Conservation (phyloP, 2,113 vertebrate species). For the Dicerorhinus sumatrensis region DNA sequence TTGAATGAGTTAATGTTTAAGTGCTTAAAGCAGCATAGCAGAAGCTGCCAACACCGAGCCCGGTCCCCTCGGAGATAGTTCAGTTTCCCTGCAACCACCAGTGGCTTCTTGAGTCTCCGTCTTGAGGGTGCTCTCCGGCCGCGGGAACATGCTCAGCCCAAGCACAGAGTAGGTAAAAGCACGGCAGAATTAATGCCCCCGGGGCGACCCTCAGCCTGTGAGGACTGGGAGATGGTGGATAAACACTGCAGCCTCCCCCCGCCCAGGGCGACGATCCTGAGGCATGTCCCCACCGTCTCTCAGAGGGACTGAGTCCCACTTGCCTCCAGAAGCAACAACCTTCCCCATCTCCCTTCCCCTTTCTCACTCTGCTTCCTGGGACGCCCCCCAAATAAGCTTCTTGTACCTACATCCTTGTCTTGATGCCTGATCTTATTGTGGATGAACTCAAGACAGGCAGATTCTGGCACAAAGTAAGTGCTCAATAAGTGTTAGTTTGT, state of each 20-base stretch:
- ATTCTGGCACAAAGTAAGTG: neutral
- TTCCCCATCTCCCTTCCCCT: neutral
- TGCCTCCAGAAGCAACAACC: neutral
- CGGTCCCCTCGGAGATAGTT: neutral
- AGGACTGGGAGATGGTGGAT: neutral
- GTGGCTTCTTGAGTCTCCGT: neutral
- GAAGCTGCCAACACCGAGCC: neutral
- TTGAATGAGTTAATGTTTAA: neutral
- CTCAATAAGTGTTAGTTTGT: neutral
- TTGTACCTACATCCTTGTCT: neutral
- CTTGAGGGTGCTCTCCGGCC: neutral
- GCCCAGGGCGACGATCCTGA: fast-evolving
- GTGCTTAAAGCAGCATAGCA: neutral
- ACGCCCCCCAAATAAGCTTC: neutral
- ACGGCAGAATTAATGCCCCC: neutral
- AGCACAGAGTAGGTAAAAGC: neutral
- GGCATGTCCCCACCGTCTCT: neutral
- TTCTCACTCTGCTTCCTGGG: neutral
- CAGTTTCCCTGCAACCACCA: neutral
- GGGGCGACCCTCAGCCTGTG: fast-evolving
- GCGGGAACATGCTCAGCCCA: neutral
- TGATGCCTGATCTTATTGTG: neutral
- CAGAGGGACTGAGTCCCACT: neutral
- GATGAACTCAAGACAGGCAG: neutral
- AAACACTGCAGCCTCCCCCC: neutral